Evolutionary conservation across 2,113 vertebrate species (phyloP), one percentile per base, ranked within the genome.

Genomic region (Hassar affinis): DNA sequence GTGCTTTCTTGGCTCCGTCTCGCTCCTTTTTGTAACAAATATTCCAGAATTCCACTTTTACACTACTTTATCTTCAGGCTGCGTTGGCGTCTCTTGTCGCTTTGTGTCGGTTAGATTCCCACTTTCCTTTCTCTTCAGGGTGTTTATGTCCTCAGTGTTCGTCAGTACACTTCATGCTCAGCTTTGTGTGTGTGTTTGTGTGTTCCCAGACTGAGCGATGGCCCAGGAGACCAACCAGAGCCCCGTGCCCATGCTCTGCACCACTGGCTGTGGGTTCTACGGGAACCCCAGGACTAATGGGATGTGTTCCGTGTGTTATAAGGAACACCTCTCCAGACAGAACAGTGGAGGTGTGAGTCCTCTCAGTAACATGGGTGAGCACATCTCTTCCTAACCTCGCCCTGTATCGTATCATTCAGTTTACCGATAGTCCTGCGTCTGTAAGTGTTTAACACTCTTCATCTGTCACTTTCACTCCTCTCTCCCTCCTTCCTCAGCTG

Each of bases 301-400:
- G 85, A 97, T 97, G 96, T 97, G 96, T 89, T 97, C 96, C 0
- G 94, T 96, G 66, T 97, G 96, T 93, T 96, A 97, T 27, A 97
- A 96, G 90, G 96, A 97, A 82, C 94, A 95, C 84, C 90, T 97
- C 66, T 95, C 95, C 72, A 92, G 95, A 42, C 96, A 96, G 88
- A 96, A 97, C 92, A 95, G 92, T 77, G 95, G 95, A 52, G 95
- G 95, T 81, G 91, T 95, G 57, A 91, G 88, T 87, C 92, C 96
- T 77, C 64, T 96, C 91, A 95, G 91, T 91, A 88, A 88, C 80
- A 87, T 93, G 86, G 92, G 94, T 94, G 89, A 87, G 92, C 71
- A 38, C 15, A 27, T 25, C 18, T 20, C 0, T 3, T 61, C 47
- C 27, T 57, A 1, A 9, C 17, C 18, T 76, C 51, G 9, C n/a